phyloP scores from a whole-genome alignment of 2,113 vertebrate species.

The Corydoras sp. region DNA sequence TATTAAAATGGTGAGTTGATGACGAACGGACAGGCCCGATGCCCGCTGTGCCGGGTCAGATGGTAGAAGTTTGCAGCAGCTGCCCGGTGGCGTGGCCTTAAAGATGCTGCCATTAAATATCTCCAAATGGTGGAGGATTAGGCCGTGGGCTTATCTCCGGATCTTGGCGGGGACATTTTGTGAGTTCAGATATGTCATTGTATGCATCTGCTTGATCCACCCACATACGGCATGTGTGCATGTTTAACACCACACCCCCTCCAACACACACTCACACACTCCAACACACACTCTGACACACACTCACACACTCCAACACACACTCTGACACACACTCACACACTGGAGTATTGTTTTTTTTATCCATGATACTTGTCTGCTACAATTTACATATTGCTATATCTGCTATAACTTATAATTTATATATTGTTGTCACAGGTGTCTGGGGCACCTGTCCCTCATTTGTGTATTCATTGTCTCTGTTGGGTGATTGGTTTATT shows the following conservation, averaged over 20 bases:
- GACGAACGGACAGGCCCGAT: not conserved
- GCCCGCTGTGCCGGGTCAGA: not conserved
- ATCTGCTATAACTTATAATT: no score
- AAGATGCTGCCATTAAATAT: conserved; percentile 5
- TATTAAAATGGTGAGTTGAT: not conserved
- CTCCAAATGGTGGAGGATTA: not conserved
- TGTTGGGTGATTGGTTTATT: no score
- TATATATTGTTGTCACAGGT: no score
- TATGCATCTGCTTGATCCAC: conserved; percentile 6
- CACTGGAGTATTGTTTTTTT: no score
- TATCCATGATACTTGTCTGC: no score
- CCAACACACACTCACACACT: conserved; percentile 3
- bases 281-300: not conserved
- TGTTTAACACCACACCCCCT: not conserved
- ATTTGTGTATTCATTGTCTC: no score
- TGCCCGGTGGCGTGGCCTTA: conserved; percentile 10
- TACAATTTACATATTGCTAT: no score
- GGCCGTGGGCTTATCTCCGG: not conserved
- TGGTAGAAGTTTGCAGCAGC: conserved; percentile 11
- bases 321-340: not conserved
- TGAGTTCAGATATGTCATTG: not conserved
- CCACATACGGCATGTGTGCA: not conserved
- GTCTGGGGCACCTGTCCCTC: no score
- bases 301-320: not conserved
- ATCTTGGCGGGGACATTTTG: not conserved